phyloP scores from a whole-genome alignment of 2,888 invertebrate species.

The Notocelia uddmanniana region DNA sequence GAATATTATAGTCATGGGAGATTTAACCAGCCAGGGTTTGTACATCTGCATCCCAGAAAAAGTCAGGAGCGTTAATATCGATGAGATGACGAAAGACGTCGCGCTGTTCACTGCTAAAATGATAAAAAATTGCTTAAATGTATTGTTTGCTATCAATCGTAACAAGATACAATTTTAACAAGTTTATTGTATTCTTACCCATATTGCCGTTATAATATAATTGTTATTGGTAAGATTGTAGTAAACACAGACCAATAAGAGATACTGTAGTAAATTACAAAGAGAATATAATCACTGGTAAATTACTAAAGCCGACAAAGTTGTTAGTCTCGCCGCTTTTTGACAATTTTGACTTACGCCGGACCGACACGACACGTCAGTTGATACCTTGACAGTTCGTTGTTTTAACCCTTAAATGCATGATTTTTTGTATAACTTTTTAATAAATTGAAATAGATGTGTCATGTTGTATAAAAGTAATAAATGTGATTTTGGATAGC shows the following conservation, averaged over 20 bases:
- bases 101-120: conserved; percentile 90
- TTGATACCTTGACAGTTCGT: conserved; percentile 25
- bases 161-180: not conserved
- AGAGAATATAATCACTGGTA: no score
- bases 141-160: conserved; percentile 1
- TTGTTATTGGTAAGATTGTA: not conserved
- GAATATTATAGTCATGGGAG: conserved; percentile 93
- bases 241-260: no score
- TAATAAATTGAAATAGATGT: no score
- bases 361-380: not conserved
- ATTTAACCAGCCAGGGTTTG: conserved; percentile 91
- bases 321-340: not conserved
- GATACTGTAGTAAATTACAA: no score
- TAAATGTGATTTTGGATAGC: no score
- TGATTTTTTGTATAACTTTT: no score
- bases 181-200: conserved; percentile 26
- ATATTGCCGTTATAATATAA: not conserved
- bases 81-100: conserved; percentile 91
- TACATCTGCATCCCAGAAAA: conserved; percentile 98
- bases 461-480: no score
- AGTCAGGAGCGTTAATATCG: conserved; percentile 92
- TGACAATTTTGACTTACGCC: not conserved
- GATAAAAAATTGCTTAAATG: conserved; percentile 42
- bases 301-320: conserved; percentile 31
- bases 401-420: not conserved